A percentile compares a stretch with the other conserved stretches of the same genome.
These are phyloP conservation scores for Elachura formosa DNA, from an alignment of 2,113 vertebrate species.

Conservation along the genomic window DNA sequence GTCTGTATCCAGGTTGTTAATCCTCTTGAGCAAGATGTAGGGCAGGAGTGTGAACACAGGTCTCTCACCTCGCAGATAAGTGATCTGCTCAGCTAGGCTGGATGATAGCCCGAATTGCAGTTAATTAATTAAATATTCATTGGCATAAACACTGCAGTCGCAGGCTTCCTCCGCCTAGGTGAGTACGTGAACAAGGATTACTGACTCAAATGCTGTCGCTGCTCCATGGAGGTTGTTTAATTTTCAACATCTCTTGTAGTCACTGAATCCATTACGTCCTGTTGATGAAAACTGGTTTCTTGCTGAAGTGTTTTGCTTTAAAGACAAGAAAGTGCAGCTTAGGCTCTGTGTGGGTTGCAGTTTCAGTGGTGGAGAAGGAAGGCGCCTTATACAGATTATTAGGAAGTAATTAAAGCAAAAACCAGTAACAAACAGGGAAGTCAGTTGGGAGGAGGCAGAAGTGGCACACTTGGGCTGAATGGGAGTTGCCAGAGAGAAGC, in stretches of 20 bases:
- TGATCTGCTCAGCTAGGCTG: neutral
- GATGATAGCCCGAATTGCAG: neutral
- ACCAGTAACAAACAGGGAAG: neutral
- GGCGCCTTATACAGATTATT: neutral
- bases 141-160: neutral
- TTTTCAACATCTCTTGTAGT: neutral
- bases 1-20: neutral
- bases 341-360: neutral
- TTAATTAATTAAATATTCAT: constrained; percentile 24
- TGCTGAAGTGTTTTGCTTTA: constrained; percentile 37
- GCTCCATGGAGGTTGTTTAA: neutral
- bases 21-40: neutral
- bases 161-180: neutral
- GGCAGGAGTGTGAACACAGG: neutral
- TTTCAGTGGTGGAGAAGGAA: neutral
- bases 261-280: neutral
- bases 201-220: neutral
- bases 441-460: neutral
- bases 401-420: neutral
- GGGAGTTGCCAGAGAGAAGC: neutral
- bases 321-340: constrained; percentile 7
- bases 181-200: neutral
- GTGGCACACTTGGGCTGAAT: neutral
- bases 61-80: neutral
- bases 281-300: constrained; percentile 2